phyloP scores from a whole-genome alignment of 92 coral and sea anemone species.

The Nematostella vectensis region DNA sequence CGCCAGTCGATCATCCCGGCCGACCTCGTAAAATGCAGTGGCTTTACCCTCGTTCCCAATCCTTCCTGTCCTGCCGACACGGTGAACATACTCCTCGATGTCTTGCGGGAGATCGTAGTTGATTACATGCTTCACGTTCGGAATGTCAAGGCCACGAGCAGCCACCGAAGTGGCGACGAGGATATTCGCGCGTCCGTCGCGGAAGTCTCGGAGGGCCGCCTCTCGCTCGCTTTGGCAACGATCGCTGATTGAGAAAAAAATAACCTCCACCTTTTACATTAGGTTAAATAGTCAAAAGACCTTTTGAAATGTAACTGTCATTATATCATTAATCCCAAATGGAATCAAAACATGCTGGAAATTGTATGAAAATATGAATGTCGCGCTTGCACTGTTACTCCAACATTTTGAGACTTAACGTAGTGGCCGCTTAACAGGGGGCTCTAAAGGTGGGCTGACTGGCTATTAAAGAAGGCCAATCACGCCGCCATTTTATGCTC shows the following conservation, averaged over 20 bases:
- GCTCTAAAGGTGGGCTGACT: too few relatives aligned
- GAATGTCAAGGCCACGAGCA: constrained; percentile 97
- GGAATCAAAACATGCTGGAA: too few relatives aligned
- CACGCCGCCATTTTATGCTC: too few relatives aligned
- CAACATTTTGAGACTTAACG: too few relatives aligned
- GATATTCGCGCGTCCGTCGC: constrained; percentile 85
- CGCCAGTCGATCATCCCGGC: constrained; percentile 82
- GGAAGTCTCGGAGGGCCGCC: constrained; percentile 89
- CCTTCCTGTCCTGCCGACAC: constrained; percentile 96
- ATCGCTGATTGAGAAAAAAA: constrained; percentile 70
- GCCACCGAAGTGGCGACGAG: constrained; percentile 99
- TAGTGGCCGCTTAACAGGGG: too few relatives aligned
- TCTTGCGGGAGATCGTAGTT: constrained; percentile 92
- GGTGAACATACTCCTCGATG: constrained; percentile 95
- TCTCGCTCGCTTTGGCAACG: constrained; percentile 89
- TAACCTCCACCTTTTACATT: too few relatives aligned
- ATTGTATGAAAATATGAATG: too few relatives aligned
- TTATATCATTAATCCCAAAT: too few relatives aligned
- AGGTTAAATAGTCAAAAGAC: neutral
- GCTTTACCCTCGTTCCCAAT: constrained; percentile 94
- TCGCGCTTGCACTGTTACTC: too few relatives aligned
- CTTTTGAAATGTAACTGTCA: too few relatives aligned
- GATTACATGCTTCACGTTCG: constrained; percentile 93
- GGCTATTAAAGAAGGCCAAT: too few relatives aligned
- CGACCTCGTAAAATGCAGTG: constrained; percentile 83